phyloP scores from a whole-genome alignment of 2,113 vertebrate genomes.

The Proterorhinus semilunaris region DNA sequence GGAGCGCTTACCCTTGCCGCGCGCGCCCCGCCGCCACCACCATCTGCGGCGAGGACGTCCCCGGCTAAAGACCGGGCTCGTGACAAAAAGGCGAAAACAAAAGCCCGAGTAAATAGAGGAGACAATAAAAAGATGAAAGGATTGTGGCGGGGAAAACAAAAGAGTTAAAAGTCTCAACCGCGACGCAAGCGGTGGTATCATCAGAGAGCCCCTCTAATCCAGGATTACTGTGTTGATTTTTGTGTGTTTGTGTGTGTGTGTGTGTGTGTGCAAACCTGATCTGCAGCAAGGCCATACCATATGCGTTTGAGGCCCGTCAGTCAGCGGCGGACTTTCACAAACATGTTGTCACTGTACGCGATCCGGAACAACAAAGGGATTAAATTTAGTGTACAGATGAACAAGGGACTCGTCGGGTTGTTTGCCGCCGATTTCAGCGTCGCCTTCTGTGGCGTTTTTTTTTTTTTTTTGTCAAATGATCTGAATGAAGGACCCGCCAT shows the following conservation, averaged over 20 bases:
- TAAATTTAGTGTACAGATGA: conserved; percentile 39
- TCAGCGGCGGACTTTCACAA: conserved; percentile 37
- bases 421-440: conserved; percentile 14
- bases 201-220: conserved; percentile 69
- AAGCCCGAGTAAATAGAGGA: conserved; percentile 32
- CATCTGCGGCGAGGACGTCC: conserved; percentile 61
- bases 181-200: conserved; percentile 62
- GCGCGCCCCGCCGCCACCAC: conserved; percentile 53
- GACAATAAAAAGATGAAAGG: conserved; percentile 63
- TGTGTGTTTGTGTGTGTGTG: conserved; percentile 20
- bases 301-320: conserved; percentile 49
- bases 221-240: conserved; percentile 69
- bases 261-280: conserved; percentile 32
- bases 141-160: conserved; percentile 56
- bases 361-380: conserved; percentile 57
- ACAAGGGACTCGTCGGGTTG: conserved; percentile 7
- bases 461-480: conserved; percentile 23
- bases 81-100: conserved; percentile 45
- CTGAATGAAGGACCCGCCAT: background rate
- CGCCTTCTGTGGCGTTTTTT: conserved; percentile 13
- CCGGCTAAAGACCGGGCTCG: conserved; percentile 26
- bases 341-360: conserved; percentile 53
- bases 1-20: conserved; percentile 60
- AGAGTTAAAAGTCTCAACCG: conserved; percentile 64
- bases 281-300: conserved; percentile 40